Evolutionary conservation across 2,797 vertebrate species (phyloP).

Genomic region (Danio kyathit): DNA sequence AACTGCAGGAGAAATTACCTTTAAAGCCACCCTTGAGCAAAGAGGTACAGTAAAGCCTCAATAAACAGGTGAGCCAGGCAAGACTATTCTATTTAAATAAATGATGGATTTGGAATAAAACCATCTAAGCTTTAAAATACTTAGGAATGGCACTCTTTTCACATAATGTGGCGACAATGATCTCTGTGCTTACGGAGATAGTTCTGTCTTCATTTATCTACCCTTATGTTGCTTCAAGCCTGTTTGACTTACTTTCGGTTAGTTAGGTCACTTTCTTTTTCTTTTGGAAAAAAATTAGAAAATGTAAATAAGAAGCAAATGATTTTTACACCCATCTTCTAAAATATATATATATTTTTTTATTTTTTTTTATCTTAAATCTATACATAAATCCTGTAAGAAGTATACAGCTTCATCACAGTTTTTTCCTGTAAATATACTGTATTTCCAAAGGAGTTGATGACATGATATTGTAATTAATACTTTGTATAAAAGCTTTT

Average conservation of each 20-base stretch:
- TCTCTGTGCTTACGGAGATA: slow-evolving; percentile 10
- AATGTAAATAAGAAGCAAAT: too few relatives aligned
- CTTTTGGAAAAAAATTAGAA: too few relatives aligned
- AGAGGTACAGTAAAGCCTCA: slow-evolving; percentile 18
- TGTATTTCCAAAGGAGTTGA: too few relatives aligned
- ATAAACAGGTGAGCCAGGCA: slow-evolving; percentile 14
- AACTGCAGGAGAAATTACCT: neutral
- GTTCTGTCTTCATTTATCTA: neutral
- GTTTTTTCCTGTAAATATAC: too few relatives aligned
- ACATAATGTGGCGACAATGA: slow-evolving; percentile 9
- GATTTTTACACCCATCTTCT: too few relatives aligned
- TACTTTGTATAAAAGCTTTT: too few relatives aligned
- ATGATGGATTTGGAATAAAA: slow-evolving; percentile 19
- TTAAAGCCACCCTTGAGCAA: slow-evolving; percentile 3
- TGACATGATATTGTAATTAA: too few relatives aligned
- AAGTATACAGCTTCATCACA: too few relatives aligned
- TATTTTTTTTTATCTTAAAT: too few relatives aligned
- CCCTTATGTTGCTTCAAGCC: neutral
- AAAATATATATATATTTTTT: too few relatives aligned
- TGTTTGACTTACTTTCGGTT: neutral
- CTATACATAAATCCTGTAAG: too few relatives aligned
- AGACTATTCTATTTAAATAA: slow-evolving; percentile 30
- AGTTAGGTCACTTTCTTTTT: too few relatives aligned
- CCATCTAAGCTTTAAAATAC: slow-evolving; percentile 12
- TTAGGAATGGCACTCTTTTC: neutral